Evolutionary conservation across 2,888 invertebrate genomes (phyloP).

Genomic region (Lasioglossum villosulum): DNA sequence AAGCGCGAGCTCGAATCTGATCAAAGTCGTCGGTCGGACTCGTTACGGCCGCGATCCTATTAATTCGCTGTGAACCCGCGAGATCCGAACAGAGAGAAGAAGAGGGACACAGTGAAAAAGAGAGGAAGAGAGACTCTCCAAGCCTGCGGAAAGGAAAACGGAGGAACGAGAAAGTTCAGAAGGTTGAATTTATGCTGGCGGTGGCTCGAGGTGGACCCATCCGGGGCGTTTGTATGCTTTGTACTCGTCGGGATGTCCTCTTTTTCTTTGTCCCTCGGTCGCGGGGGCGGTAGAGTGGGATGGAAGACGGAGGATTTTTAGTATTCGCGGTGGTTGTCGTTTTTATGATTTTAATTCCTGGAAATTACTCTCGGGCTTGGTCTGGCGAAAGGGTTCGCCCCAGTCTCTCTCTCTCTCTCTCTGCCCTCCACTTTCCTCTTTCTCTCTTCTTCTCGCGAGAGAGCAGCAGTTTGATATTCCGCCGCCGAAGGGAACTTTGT

Average conservation of each 20-base stretch:
- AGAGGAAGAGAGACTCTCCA: not conserved
- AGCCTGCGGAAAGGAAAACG: not conserved
- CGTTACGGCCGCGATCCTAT: slow-evolving; percentile 72
- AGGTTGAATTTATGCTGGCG: slow-evolving; percentile 74
- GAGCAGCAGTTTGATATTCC: slow-evolving; percentile 44
- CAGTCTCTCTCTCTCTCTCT: not conserved
- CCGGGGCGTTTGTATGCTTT: slow-evolving; percentile 52
- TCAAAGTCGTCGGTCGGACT: slow-evolving; percentile 39
- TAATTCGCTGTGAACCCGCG: slow-evolving; percentile 73
- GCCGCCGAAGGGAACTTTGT: slow-evolving; percentile 45
- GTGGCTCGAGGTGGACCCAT: slow-evolving; percentile 62
- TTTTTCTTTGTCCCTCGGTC: slow-evolving; percentile 39
- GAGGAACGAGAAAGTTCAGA: slow-evolving; percentile 57
- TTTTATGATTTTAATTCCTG: slow-evolving; percentile 78
- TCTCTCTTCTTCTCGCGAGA: not conserved
- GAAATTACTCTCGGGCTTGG: slow-evolving; percentile 62
- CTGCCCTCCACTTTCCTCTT: too few species aligned
- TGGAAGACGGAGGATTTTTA: slow-evolving; percentile 58
- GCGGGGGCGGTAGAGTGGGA: slow-evolving; percentile 20
- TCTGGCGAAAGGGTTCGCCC: slow-evolving; percentile 39
- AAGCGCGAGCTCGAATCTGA: slow-evolving; percentile 23
- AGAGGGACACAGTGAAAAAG: not conserved
- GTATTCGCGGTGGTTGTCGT: slow-evolving; percentile 68
- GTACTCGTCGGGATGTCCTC: slow-evolving; percentile 37
- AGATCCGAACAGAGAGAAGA: slow-evolving; percentile 13